Conservation (phyloP, 1,140 invertebrate genomes). For the Stegodyphus mimosarum region DNA sequence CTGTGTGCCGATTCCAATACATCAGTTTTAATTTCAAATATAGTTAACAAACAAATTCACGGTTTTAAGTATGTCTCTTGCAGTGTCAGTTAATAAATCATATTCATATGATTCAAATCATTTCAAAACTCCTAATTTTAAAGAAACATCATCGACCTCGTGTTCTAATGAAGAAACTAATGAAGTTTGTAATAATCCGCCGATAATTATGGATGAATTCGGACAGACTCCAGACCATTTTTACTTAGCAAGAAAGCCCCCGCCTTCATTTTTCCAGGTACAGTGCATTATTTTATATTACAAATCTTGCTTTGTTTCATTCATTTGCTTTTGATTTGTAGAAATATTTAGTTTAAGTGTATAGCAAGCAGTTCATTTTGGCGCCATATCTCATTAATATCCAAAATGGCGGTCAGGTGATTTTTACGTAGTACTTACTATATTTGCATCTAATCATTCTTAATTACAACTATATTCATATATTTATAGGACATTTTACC, state of each 20-base stretch:
- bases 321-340: not conserved
- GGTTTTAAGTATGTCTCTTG: not conserved
- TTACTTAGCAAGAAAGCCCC: conserved; percentile 60
- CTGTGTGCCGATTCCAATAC: no score
- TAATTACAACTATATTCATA: no score
- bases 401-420: no score
- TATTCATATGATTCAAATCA: conserved; percentile 16
- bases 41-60: not conserved
- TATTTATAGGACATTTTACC: no score
- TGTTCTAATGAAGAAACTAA: conserved; percentile 9
- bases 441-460: no score
- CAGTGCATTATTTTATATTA: not conserved
- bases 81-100: not conserved
- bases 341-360: not conserved
- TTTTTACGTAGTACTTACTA: no score
- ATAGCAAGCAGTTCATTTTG: not conserved
- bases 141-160: not conserved
- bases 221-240: conserved; percentile 63
- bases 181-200: conserved; percentile 2
- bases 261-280: conserved; percentile 38
- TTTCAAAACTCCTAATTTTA: conserved; percentile 40
- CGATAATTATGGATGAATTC: conserved; percentile 62
- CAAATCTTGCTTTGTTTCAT: not conserved
- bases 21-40: no score
- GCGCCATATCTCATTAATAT: not conserved